Evolutionary conservation across 92 coral and sea anemone genomes (phyloP).

Genomic region (Bergia sp.): DNA sequence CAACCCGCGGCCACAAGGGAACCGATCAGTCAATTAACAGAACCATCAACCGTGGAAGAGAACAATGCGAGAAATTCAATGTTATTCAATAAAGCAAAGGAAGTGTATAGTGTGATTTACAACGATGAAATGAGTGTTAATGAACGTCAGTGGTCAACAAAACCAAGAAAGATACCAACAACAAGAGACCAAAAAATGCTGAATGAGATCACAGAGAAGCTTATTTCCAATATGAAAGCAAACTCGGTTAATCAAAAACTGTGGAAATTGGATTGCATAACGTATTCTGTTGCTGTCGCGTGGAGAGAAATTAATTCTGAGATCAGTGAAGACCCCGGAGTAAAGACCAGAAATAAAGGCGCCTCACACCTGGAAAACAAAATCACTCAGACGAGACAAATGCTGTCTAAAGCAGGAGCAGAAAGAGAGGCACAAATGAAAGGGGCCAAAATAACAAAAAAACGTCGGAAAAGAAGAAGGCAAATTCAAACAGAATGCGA

Average conservation of each 20-base stretch:
- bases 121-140: no score
- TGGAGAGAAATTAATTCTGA: neutral
- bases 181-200: neutral
- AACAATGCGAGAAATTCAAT: no score
- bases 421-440: neutral
- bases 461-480: neutral
- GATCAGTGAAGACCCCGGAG: neutral
- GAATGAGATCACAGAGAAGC: neutral
- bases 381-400: neutral
- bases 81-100: no score
- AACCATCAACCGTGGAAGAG: no score
- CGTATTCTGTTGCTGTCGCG: no score
- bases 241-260: neutral
- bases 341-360: neutral
- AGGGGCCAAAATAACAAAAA: conserved; percentile 2
- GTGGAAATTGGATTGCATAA: neutral
- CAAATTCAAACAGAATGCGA: no score
- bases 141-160: no score
- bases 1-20: no score
- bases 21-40: no score
- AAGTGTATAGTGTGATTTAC: no score
- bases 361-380: neutral
- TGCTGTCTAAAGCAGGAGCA: neutral
- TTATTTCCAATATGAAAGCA: neutral
- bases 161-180: no score